Conservation (phyloP, 2,113 vertebrate genomes). For the Corythornis cristatus region DNA sequence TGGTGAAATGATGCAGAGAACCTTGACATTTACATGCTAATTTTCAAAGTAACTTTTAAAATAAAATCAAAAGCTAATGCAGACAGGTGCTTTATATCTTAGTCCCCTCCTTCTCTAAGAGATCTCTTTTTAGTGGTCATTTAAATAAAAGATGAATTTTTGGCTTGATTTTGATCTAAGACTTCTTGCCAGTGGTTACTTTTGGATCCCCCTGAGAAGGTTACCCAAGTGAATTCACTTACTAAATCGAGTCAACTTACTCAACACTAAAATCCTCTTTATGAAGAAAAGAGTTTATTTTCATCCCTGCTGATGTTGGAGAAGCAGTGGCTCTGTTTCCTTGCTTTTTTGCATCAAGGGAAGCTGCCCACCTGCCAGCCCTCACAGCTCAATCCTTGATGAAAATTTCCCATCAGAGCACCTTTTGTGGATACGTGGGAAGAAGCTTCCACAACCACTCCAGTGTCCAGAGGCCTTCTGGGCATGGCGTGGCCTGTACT, state of each 20-base stretch:
- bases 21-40: background rate
- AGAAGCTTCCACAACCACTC: background rate
- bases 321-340: background rate
- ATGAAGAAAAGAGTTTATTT: background rate
- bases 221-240: background rate
- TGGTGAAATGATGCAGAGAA: background rate
- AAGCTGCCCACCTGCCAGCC: background rate
- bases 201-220: background rate
- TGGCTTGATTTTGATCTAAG: background rate
- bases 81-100: background rate
- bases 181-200: background rate
- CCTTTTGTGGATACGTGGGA: background rate
- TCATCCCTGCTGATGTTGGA: background rate
- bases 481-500: background rate
- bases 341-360: background rate
- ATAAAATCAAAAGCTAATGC: background rate
- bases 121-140: background rate
- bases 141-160: background rate
- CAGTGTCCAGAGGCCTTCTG: background rate
- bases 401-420: background rate
- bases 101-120: background rate
- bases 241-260: fast-evolving
- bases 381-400: fast-evolving
- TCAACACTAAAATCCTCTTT: background rate
- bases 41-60: background rate